Percentiles rank a stretch among this genome's conserved stretches.
These are phyloP conservation scores for Vollenhovia emeryi DNA, from an alignment of 1,140 invertebrate species.

Conservation along the genomic window DNA sequence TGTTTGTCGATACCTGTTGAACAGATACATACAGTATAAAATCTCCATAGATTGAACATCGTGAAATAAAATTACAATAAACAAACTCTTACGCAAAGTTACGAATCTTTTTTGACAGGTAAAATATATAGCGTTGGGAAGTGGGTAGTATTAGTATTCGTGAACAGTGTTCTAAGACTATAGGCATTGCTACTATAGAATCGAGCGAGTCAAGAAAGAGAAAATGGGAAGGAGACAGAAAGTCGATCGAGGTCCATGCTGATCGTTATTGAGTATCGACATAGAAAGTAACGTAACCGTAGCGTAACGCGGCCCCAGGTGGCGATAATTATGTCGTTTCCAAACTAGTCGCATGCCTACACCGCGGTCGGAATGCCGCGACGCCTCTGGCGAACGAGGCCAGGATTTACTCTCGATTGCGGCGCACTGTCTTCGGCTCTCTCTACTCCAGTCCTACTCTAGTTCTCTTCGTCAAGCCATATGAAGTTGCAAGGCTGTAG, in stretches of 20 bases:
- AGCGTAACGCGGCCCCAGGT: conserved; percentile 29
- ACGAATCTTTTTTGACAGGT: too few relatives aligned
- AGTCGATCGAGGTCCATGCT: conserved; percentile 21
- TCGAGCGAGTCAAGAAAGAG: neutral
- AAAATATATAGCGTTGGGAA: neutral
- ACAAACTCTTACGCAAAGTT: too few relatives aligned
- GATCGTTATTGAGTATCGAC: conserved; percentile 16
- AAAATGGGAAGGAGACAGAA: neutral
- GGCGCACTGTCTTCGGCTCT: conserved; percentile 33
- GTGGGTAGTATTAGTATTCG: neutral
- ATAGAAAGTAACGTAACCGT: conserved; percentile 50
- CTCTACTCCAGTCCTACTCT: neutral
- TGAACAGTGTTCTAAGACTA: neutral
- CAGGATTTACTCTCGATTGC: conserved; percentile 54
- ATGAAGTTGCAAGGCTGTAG: conserved; percentile 59
- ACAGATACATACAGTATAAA: neutral
- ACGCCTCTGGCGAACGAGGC: conserved; percentile 45
- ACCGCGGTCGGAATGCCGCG: conserved; percentile 46
- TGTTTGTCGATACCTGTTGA: neutral
- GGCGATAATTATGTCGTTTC: conserved; percentile 70
- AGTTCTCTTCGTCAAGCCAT: conserved; percentile 45
- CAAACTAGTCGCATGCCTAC: conserved; percentile 68
- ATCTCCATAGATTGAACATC: too few relatives aligned
- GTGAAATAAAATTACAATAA: too few relatives aligned
- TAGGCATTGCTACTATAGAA: neutral